Evolutionary conservation across 1,140 invertebrate genomes (phyloP).

Genomic region (Homarus americanus): DNA sequence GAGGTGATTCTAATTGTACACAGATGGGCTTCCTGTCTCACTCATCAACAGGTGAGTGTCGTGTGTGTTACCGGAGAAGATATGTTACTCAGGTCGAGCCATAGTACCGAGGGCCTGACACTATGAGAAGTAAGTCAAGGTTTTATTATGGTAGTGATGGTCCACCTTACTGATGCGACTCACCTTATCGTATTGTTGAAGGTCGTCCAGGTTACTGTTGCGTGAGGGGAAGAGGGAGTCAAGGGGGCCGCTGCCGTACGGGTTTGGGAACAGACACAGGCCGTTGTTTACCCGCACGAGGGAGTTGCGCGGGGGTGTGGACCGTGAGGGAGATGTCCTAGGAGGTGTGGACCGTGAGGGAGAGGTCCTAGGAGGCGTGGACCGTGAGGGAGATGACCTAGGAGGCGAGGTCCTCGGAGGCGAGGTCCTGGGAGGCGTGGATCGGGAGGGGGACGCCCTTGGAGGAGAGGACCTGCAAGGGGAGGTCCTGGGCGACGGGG

Average conservation of each 20-base stretch:
- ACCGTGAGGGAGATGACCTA: background rate
- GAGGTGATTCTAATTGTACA: no score
- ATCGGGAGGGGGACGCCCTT: constrained; percentile 1
- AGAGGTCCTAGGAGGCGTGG: background rate
- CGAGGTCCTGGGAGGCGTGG: no score
- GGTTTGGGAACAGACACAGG: background rate
- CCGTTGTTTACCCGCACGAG: constrained; percentile 35
- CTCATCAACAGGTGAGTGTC: no score
- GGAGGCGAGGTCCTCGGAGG: constrained; percentile 18
- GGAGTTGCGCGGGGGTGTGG: constrained; percentile 19
- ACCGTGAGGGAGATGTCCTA: background rate
- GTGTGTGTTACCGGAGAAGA: no score
- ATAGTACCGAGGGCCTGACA: no score
- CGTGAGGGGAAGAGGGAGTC: constrained; percentile 5
- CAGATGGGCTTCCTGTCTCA: no score
- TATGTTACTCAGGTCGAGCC: no score
- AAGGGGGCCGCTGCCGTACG: background rate
- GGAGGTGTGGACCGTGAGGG: constrained; percentile 3
- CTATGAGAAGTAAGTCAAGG: no score
- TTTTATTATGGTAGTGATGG: no score
- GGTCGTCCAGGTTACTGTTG: background rate
- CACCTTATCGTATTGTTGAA: background rate
- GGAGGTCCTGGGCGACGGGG: constrained; percentile 47
- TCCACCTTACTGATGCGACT: background rate
- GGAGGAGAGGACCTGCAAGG: constrained; percentile 24